Percentiles rank a stretch among this genome's conserved stretches.
Evolutionary conservation across 2,113 vertebrate genomes (phyloP).

Genomic region (Vimba vimba): DNA sequence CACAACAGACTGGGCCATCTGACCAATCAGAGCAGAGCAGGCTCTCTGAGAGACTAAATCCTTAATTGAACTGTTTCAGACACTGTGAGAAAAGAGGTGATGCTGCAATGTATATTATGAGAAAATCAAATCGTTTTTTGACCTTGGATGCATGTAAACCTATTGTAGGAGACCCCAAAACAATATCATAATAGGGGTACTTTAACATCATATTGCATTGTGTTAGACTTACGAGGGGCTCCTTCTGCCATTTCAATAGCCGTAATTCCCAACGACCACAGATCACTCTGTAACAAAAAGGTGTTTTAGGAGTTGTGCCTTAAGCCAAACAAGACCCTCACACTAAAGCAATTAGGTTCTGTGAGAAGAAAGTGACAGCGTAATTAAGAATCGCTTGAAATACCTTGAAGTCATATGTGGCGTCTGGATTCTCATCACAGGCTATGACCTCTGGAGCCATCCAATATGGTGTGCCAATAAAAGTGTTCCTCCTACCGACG

Average conservation of each 20-base stretch:
- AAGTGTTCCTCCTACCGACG: slow-evolving; percentile 95
- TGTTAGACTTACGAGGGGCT: slow-evolving; percentile 90
- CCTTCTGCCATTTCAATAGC: slow-evolving; percentile 99
- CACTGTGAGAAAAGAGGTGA: too few species aligned
- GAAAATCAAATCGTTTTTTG: too few species aligned
- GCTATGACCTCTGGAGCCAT: slow-evolving; percentile 99
- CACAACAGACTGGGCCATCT: too few species aligned
- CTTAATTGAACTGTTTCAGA: too few species aligned
- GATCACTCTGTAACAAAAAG: slow-evolving; percentile 84
- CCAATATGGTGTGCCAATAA: slow-evolving; percentile 99
- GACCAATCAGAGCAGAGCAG: too few species aligned
- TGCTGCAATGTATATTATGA: too few species aligned
- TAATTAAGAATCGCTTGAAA: slow-evolving; percentile 19
- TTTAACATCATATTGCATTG: background rate
- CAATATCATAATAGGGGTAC: too few species aligned
- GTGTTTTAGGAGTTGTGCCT: background rate
- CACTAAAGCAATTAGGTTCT: background rate
- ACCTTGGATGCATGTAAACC: too few species aligned
- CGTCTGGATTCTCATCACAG: slow-evolving; percentile 97
- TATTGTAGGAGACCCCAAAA: too few species aligned
- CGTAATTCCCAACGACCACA: slow-evolving; percentile 98
- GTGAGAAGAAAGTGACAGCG: background rate
- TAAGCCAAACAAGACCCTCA: background rate
- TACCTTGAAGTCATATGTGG: slow-evolving; percentile 99
- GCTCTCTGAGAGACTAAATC: too few species aligned